Evolutionary conservation across 2,888 invertebrate genomes (phyloP), one percentile per base, ranked within the genome.

Genomic region (Plagodis pulveraria): DNA sequence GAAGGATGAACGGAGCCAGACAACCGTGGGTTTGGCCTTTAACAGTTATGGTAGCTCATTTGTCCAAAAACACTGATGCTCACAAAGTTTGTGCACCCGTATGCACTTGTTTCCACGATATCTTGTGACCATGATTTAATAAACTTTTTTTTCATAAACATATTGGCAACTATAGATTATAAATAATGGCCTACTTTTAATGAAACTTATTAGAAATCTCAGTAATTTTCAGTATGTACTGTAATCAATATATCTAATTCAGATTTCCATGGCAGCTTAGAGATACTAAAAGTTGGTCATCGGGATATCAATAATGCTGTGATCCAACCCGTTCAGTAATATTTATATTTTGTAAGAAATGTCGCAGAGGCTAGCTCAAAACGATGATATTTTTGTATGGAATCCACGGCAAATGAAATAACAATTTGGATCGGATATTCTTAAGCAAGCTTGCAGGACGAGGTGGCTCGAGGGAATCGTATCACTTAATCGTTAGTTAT

Each of bases 401-500:
- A 70, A 73, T 69, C 72, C 72, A 62, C 59, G 68, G 67, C 66
- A 36, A 50, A 50, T 41, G 40, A 52, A 22, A 35, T 55, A 32
- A 35, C 43, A 43, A 51, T 56, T 52, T 47, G 51, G 52, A 63
- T 46, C 56, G 63, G 67, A 67, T 68, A 52, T 50, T 70, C 60
- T 51, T 64, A 63, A 72, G 71, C 71, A 70, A 69, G 73, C 69
- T 69, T 71, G 71, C 69, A 73, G 71, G 71, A 66, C 64, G 71
- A 66, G 73, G 70, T 56, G 67, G 69, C 69, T 72, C 65, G 76
- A 48, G 51, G 54, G 66, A 71, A 73, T 66, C 69, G 71, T 22
- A 70, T 76, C 6, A 80, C 77, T 74, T 80, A 78, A 81, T 78
- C 72, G 77, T 80, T 88, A 89, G 87, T 77, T 81, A 85, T 90